Conservation (phyloP, 2,113 vertebrate species). For the Origma solitaria region DNA sequence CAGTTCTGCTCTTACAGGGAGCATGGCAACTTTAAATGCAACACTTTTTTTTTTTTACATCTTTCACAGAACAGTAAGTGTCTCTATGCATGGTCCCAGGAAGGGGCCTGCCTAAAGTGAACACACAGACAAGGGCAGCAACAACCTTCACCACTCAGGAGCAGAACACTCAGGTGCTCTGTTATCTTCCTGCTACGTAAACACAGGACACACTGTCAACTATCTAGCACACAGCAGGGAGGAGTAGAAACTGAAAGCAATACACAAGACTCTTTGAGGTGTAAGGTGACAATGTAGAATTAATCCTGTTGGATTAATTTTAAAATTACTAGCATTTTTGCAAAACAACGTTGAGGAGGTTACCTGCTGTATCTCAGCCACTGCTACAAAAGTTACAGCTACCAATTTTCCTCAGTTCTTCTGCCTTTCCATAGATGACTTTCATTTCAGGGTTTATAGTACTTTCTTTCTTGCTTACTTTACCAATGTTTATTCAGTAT, state of each 20-base stretch:
- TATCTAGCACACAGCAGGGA: not conserved
- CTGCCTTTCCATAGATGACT: not conserved
- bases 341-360: not conserved
- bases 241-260: not conserved
- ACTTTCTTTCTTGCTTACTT: not conserved
- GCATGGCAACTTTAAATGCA: not conserved
- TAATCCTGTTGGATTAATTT: not conserved
- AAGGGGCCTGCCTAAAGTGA: not conserved
- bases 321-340: not conserved
- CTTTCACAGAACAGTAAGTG: not conserved
- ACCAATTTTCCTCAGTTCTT: not conserved
- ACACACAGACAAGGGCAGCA: not conserved
- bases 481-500: not conserved
- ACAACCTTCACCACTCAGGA: not conserved
- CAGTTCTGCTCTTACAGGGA: not conserved
- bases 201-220: not conserved
- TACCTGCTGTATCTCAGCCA: not conserved
- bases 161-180: not conserved
- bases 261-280: not conserved
- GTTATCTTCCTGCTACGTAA: not conserved
- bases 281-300: not conserved
- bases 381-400: not conserved
- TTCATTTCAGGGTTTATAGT: not conserved
- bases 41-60: not conserved
- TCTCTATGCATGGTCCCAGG: not conserved